Percentiles rank a stretch among this genome's conserved stretches.
These are phyloP conservation scores for Ctenopoma multispine DNA, from an alignment of 2,797 vertebrate genomes.

Conservation along the genomic window DNA sequence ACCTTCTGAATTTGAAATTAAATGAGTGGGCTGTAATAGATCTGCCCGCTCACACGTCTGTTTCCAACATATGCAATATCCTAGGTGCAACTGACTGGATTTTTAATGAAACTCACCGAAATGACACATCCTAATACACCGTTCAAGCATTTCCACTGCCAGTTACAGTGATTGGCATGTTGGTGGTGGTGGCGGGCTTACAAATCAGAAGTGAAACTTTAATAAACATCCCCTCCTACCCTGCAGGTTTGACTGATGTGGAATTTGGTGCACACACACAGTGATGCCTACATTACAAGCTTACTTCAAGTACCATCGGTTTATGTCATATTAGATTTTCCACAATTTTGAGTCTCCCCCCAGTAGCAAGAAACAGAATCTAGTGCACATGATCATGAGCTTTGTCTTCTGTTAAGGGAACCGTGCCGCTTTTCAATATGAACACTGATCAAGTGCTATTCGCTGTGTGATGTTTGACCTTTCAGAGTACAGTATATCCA, in stretches of 20 bases:
- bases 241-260: conserved; percentile 38
- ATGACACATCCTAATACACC: conserved; percentile 16
- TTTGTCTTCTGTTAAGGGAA: conserved; percentile 2
- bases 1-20: conserved; percentile 18
- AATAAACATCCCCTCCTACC: conserved; percentile 30
- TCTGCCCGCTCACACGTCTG: conserved; percentile 15
- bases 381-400: not conserved
- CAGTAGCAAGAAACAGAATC: not conserved
- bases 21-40: conserved; percentile 18
- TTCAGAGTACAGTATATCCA: conserved; percentile 7
- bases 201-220: conserved; percentile 42
- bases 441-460: conserved; percentile 12
- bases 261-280: conserved; percentile 5
- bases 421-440: conserved; percentile 1
- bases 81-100: conserved; percentile 23
- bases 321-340: conserved; percentile 35
- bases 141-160: conserved; percentile 35
- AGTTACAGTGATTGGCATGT: conserved; percentile 46
- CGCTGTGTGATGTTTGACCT: conserved; percentile 18
- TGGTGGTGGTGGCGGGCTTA: conserved; percentile 19
- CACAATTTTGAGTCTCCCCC: conserved; percentile 17
- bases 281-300: conserved; percentile 9
- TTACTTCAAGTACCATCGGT: conserved; percentile 29
- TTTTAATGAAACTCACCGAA: conserved; percentile 40
- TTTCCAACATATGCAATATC: conserved; percentile 19